Base-by-base conservation (phyloP, 1,140 invertebrate genomes). In the Eubasilissa regina region DNA sequence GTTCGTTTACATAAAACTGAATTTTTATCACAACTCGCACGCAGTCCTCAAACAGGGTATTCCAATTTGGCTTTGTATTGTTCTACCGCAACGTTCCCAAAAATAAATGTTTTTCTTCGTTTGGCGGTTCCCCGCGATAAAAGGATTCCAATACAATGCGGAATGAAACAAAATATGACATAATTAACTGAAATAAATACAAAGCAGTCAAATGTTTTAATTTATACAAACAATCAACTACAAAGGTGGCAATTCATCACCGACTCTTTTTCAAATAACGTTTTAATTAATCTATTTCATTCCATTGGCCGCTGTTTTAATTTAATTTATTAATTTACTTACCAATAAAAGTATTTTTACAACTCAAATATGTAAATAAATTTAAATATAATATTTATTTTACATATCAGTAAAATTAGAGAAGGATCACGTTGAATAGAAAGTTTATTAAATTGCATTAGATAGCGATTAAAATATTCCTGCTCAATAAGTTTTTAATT, bases 101-200 rank as follows among this genome's bases (percentile, higher is more conserved):
- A 77, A 80, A 80, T 80, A 75, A 78, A 81, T 79, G 77, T 81
- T 81, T 78, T 81, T 58, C 77, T 81, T 81, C 64, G 56, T 78
- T 80, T 81, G 77, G 55, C 51, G 73, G 72, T 72, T 76, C 60
- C 48, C 53, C 51, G 55, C 64, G 48, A 76, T 74, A 73, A 77
- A 79, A 79, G 66, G 48, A 53, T 64, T 70, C 56, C 77, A 15
- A 73, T 75, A 75, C 64, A 43, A 79, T 60, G 44, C 75, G 19
- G 78, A 81, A 81, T 78, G 78, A 81, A 81, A 78, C 77, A 81
- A 81, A 81, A 81, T 81, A 81, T 78, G 48, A 66, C 74, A 35
- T 73, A 21, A 25, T 73, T 73, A 68, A 64, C n/a, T 43, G 35
- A 13, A 64, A 64, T 43, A 35, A 64, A 44, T 64, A 64, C 60